Evolutionary conservation across 2,113 vertebrate genomes (phyloP).

Genomic region (Zosterops japonicus): DNA sequence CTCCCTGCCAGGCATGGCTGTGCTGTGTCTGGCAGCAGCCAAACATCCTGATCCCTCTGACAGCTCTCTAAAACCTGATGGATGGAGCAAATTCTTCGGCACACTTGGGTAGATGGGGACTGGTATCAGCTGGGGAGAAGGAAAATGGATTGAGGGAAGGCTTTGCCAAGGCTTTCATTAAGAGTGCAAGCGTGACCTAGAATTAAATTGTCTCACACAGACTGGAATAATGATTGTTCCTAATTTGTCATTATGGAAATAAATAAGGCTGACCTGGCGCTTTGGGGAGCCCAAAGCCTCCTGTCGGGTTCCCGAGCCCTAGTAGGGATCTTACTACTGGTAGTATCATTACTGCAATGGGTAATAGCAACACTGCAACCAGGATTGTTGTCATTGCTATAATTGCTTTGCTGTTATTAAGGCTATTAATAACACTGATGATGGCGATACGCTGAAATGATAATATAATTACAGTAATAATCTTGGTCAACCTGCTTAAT

Average conservation of each 20-base stretch:
- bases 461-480: constrained; percentile 44
- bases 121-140: constrained; percentile 33
- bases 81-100: not conserved
- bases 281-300: constrained; percentile 48
- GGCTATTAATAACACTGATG: constrained; percentile 48
- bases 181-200: constrained; percentile 47
- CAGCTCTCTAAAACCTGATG: not conserved
- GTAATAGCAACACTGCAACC: not conserved
- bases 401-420: constrained; percentile 55
- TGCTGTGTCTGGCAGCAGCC: not conserved
- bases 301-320: not conserved
- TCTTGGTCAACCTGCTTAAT: constrained; percentile 48
- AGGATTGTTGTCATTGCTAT: constrained; percentile 12
- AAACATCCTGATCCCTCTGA: not conserved
- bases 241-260: constrained; percentile 60
- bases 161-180: constrained; percentile 65
- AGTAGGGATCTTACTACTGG: not conserved
- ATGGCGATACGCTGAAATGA: not conserved
- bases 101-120: not conserved
- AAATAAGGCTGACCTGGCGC: constrained; percentile 53
- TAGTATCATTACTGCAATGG: not conserved
- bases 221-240: constrained; percentile 51
- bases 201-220: constrained; percentile 65
- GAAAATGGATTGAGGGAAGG: constrained; percentile 61
- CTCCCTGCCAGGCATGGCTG: rapidly evolving